Percentiles rank a stretch among this genome's conserved stretches.
Evolutionary conservation across 2,888 invertebrate genomes (phyloP).

Genomic region (Ormyrus thymus): DNA sequence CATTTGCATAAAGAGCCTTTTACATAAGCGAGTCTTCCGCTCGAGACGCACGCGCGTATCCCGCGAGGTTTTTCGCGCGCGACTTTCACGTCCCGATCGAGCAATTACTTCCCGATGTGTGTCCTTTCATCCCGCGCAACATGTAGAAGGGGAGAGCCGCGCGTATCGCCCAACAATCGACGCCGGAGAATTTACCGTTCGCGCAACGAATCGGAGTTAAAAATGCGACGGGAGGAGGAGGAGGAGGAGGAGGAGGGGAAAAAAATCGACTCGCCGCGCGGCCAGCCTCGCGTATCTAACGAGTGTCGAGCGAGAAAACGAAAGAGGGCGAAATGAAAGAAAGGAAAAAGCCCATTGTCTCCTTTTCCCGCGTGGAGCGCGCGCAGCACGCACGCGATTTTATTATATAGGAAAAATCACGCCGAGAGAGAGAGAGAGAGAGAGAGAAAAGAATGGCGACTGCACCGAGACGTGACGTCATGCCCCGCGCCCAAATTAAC

Average conservation of each 20-base stretch:
- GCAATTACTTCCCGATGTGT: too few relatives aligned
- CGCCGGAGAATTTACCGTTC: constrained; percentile 17
- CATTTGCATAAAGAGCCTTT: too few relatives aligned
- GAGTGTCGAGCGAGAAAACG: constrained; percentile 17
- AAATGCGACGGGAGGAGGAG: neutral
- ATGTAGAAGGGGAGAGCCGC: too few relatives aligned
- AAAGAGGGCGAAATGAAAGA: constrained; percentile 2
- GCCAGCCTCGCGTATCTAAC: constrained; percentile 19
- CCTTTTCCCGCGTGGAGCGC: neutral
- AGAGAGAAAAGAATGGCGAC: constrained; percentile 27
- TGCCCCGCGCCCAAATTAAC: constrained; percentile 37
- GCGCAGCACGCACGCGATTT: neutral
- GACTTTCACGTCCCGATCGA: too few relatives aligned
- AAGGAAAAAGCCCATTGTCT: neutral
- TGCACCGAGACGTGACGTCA: constrained; percentile 32
- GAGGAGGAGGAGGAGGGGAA: neutral
- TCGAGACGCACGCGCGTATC: too few relatives aligned
- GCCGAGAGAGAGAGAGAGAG: neutral
- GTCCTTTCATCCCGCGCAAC: too few relatives aligned
- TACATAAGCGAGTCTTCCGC: too few relatives aligned
- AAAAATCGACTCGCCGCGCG: neutral
- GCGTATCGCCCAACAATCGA: too few relatives aligned
- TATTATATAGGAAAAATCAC: constrained; percentile 19
- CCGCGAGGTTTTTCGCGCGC: too few relatives aligned
- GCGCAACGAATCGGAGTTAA: neutral